Base-by-base conservation (phyloP, 92 coral and sea anemone genomes). In the Paramuricea clavata region DNA sequence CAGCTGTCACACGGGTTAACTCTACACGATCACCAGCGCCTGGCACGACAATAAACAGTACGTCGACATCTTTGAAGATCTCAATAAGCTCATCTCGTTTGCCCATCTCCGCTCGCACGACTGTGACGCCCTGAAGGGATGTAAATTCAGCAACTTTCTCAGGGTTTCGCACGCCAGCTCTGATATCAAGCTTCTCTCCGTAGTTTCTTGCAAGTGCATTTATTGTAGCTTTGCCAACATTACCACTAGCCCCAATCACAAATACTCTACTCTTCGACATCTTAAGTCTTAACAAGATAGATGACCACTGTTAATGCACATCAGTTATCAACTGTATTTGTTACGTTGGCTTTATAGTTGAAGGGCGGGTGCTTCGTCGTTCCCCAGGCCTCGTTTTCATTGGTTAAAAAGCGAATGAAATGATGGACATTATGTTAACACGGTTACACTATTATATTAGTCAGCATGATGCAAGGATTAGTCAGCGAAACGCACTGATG, bases 211-310 rank as follows among this genome's bases (percentile, higher is more conserved):
- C 74, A 72, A 92, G 59, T 9, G 89, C 91, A 41, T 72, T 89
- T 22, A 92, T 91, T 12, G 93, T 92, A 21, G 95, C 88, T 39
- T 88, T 60, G 7, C 95, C 95, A 2, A 92, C 41, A 19, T 44
- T 67, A 12, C 95, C 95, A 49, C 92, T 84, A 72, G 90, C 89
- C 22, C 95, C 95, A 28, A 89, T 81, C 56, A 92, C 95, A 73
- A 92, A 85, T 35, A 89, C 90, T 54, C 0, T 21, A 54, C 22
- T 4, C 62, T 19, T 21, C 62, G 62, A 17, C 62, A 54, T 54
- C 7, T 6, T 13, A 1, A 54, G 10, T 39, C 44, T n/a, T n/a
- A n/a, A n/a, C n/a, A n/a, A n/a, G n/a, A n/a, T n/a, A n/a, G n/a
- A n/a, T n/a, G n/a, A n/a, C n/a, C n/a, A n/a, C n/a, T n/a, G n/a